These are phyloP conservation scores for Serrognathus titanus DNA, from an alignment of 2,888 invertebrate species.

Conservation along the genomic window DNA sequence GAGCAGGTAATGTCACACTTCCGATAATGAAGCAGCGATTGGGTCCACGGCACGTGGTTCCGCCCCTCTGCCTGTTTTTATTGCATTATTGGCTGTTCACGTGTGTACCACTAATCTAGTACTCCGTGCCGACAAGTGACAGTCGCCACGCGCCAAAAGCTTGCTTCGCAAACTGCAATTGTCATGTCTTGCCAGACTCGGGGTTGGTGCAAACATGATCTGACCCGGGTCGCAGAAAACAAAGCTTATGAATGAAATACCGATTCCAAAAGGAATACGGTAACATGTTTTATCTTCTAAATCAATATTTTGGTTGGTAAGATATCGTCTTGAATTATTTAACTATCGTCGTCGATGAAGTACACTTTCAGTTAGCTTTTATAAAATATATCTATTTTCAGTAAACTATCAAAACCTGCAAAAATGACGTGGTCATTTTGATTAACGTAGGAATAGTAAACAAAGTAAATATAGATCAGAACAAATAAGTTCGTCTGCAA, in stretches of 20 bases:
- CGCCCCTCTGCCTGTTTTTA: slow-evolving; percentile 42
- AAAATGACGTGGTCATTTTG: no score
- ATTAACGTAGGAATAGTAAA: no score
- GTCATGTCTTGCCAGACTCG: slow-evolving; percentile 19
- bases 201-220: not conserved
- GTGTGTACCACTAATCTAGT: slow-evolving; percentile 40
- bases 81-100: slow-evolving; percentile 43
- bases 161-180: slow-evolving; percentile 23
- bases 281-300: no score
- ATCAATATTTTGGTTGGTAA: no score
- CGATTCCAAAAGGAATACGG: no score
- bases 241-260: slow-evolving; percentile 11
- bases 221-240: not conserved
- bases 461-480: no score
- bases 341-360: no score
- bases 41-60: slow-evolving; percentile 36
- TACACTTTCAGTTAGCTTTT: no score
- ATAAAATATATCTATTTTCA: no score
- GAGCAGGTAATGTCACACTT: slow-evolving; percentile 41
- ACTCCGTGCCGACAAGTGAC: slow-evolving; percentile 40
- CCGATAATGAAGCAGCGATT: slow-evolving; percentile 42
- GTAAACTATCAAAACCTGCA: no score
- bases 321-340: no score
- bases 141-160: slow-evolving; percentile 41
- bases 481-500: no score